Conservation (phyloP, 2,797 vertebrate genomes). For the Eulemur rubriventer region DNA sequence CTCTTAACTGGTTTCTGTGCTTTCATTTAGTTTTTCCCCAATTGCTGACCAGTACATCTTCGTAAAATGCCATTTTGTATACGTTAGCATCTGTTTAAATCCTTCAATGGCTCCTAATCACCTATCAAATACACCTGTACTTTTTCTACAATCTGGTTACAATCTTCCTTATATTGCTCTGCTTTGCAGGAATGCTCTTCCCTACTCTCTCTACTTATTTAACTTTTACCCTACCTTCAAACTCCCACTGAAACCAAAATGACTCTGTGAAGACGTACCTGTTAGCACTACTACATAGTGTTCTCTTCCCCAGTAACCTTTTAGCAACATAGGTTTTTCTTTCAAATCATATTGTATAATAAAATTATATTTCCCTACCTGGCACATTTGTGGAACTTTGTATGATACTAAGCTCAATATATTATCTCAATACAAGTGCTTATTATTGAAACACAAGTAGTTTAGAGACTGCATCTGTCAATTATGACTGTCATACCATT, state of each 20-base stretch:
- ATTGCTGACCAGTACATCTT: neutral
- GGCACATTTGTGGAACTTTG: neutral
- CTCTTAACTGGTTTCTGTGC: neutral
- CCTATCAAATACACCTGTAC: neutral
- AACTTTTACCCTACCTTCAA: neutral
- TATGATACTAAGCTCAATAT: constrained; percentile 3
- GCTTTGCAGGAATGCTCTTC: neutral
- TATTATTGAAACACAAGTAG: neutral
- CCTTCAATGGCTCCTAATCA: neutral
- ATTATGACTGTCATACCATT: constrained; percentile 5
- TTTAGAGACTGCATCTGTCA: neutral
- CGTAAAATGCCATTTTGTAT: neutral
- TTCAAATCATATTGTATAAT: neutral
- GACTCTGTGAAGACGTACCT: neutral
- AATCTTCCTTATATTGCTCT: neutral
- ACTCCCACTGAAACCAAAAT: neutral
- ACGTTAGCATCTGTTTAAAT: neutral
- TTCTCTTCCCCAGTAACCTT: neutral
- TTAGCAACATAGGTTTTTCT: neutral
- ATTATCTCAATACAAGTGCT: constrained; percentile 37
- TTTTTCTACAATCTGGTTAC: neutral
- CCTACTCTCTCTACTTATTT: neutral
- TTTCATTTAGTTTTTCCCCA: neutral
- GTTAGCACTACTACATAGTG: neutral
- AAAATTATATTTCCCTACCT: neutral